Conservation (phyloP, 2,113 vertebrate genomes). For the mouse (Mus musculus) region GRCm39 chrX:133699501-133700000, state of each 20-base stretch:
- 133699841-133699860: background rate
- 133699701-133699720: slow-evolving; percentile 22
- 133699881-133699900: slow-evolving; percentile 31
- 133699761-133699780: background rate
- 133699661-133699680: slow-evolving; percentile 4
- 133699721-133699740: slow-evolving; percentile 15
- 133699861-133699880: slow-evolving; percentile 42
- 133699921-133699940: slow-evolving; percentile 10
- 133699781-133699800: slow-evolving; percentile 40
- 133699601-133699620: slow-evolving; percentile 45
- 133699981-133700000: background rate
- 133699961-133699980: background rate
- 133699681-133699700: slow-evolving; percentile 55
- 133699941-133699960: background rate
- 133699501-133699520: slow-evolving; percentile 38
- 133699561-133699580: slow-evolving; percentile 42
- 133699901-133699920: slow-evolving; percentile 19
- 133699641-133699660: slow-evolving; percentile 7
- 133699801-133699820: slow-evolving; percentile 27
- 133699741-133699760: slow-evolving; percentile 52
- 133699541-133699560: slow-evolving; percentile 51
- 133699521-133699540: slow-evolving; percentile 48
- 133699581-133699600: background rate
- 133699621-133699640: slow-evolving; percentile 47
- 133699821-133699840: slow-evolving; percentile 35